Conservation (phyloP, 2,888 invertebrate genomes). For the Phorcus lineatus region DNA sequence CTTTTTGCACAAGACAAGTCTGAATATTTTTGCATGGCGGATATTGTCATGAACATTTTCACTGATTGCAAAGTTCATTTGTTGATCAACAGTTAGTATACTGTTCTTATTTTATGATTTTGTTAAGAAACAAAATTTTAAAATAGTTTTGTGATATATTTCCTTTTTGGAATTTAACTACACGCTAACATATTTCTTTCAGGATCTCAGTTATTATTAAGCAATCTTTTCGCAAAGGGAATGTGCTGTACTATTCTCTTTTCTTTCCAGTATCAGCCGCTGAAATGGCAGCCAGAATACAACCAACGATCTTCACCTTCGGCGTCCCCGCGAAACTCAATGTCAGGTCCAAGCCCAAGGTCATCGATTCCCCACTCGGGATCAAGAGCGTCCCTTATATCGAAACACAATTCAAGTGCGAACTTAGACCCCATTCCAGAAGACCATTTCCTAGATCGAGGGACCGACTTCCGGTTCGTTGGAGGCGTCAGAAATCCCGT, state of each 20-base stretch:
- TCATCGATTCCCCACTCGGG: not conserved
- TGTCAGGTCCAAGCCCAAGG: not conserved
- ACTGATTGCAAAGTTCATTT: too few relatives aligned
- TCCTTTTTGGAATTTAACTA: too few relatives aligned
- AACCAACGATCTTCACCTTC: not conserved
- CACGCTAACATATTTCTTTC: too few relatives aligned
- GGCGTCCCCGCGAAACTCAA: not conserved
- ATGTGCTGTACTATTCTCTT: not conserved
- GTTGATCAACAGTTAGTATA: too few relatives aligned
- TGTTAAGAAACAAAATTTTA: too few relatives aligned
- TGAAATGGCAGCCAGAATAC: constrained; percentile 15
- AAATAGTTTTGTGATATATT: too few relatives aligned
- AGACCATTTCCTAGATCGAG: not conserved
- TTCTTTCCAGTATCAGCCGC: constrained; percentile 13
- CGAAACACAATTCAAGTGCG: not conserved
- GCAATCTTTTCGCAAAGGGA: too few relatives aligned
- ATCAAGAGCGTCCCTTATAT: not conserved
- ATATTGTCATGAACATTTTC: too few relatives aligned
- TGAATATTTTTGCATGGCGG: too few relatives aligned
- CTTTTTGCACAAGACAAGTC: too few relatives aligned
- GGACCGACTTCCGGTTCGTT: not conserved
- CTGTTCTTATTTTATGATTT: too few relatives aligned
- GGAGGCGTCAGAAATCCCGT: not conserved
- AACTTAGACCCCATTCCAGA: constrained; percentile 3
- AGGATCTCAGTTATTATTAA: too few relatives aligned